These are phyloP conservation scores for Poeciliopsis presidionis DNA, from an alignment of 2,797 vertebrate species.

Conservation along the genomic window DNA sequence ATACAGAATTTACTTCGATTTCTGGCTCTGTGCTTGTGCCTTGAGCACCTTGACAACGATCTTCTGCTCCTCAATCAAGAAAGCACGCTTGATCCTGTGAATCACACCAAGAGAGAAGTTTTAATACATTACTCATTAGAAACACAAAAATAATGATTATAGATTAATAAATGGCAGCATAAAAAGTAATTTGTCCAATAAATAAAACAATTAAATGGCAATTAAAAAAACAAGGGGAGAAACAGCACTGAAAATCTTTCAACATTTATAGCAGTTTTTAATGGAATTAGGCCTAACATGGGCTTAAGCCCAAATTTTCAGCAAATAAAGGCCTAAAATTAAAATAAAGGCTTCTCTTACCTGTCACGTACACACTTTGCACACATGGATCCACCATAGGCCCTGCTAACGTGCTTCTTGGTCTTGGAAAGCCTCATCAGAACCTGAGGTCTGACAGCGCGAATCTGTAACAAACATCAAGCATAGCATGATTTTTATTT, in stretches of 20 bases:
- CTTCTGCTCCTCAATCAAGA: slow-evolving; percentile 99
- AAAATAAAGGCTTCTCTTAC: slow-evolving; percentile 66
- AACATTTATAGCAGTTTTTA: background rate
- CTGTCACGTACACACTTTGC: slow-evolving; percentile 98
- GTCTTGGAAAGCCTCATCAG: slow-evolving; percentile 98
- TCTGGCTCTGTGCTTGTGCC: slow-evolving; percentile 99
- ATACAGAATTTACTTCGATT: slow-evolving; percentile 89
- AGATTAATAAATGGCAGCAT: background rate
- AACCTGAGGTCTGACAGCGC: slow-evolving; percentile 96
- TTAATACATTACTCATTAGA: background rate
- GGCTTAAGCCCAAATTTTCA: background rate
- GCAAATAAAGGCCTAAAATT: background rate
- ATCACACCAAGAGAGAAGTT: slow-evolving; percentile 8
- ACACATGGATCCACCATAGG: slow-evolving; percentile 98
- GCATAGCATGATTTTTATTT: background rate
- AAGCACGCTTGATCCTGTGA: slow-evolving; percentile 96
- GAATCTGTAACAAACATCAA: slow-evolving; percentile 79
- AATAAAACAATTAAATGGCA: background rate
- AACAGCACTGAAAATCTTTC: background rate
- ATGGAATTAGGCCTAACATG: background rate
- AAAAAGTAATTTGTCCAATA: background rate
- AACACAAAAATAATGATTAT: background rate
- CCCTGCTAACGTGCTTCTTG: slow-evolving; percentile 97
- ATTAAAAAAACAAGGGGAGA: background rate
- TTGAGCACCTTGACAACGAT: slow-evolving; percentile 98